Evolutionary conservation across 2,888 invertebrate species (phyloP), one percentile per base, ranked within the genome.

Genomic region (Endotricha flammealis): DNA sequence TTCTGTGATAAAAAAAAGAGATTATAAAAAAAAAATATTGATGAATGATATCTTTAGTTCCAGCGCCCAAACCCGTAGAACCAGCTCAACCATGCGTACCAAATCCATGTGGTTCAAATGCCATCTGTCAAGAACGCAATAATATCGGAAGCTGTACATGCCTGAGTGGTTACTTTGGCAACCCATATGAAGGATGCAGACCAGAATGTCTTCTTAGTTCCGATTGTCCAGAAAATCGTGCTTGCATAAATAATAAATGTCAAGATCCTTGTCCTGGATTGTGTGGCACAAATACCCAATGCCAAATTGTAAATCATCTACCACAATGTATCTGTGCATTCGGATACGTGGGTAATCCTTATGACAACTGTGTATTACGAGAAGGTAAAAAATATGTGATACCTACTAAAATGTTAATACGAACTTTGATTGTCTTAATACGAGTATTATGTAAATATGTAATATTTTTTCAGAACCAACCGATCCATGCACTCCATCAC

Each of bases 271-370:
- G 95, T 54, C 89, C 90, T 39, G 95, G 93, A 32, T 89, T 91
- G 33, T 95, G 95, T 61, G 95, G 95, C 32, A 83, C 87, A 32
- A 92, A 92, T 64, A 91, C 94, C 9, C 79, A 89, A 53, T 95
- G 95, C 59, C 89, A 91, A 75, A 92, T 92, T 17, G 88, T 93
- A 10, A 91, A 92, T 50, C 95, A 95, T 59, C 82, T 91, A 46
- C 93, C 95, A 5, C 90, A 91, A 48, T 96, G 96, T 64, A 88
- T 88, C 28, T 95, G 95, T 55, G 72, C 85, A 11, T 48, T 75
- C 22, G 90, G 90, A 47, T 91, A 90, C 64, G 87, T 90, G 6
- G 94, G 94, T 14, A 91, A 94, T 82, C 94, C 95, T 14, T 94
- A 80, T 44, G 74, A 77, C 23, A 65, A 55, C 23, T 87, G 86